Conservation (phyloP, 2,113 vertebrate genomes). For the Silurus asotus region DNA sequence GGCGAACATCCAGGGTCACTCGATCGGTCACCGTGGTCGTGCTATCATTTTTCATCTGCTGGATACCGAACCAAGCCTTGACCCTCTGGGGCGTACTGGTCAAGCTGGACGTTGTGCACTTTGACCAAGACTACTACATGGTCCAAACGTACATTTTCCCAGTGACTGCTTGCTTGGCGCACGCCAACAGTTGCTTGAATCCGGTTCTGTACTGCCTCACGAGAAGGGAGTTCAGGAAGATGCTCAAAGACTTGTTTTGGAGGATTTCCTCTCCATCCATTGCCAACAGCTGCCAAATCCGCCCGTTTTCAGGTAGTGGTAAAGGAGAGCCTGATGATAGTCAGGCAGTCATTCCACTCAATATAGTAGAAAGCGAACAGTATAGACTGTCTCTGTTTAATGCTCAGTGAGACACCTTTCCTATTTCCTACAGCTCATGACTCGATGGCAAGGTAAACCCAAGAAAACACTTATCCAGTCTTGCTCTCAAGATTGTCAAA, state of each 20-base stretch:
- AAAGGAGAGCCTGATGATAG: constrained; percentile 79
- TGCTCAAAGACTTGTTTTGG: constrained; percentile 86
- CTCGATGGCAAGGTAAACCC: not conserved
- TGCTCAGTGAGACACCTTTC: constrained; percentile 53
- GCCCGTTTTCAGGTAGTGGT: constrained; percentile 79
- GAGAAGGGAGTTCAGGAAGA: constrained; percentile 87
- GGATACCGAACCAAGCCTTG: constrained; percentile 92
- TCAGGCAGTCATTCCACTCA: constrained; percentile 65
- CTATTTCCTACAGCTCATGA: constrained; percentile 6
- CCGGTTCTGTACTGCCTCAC: constrained; percentile 91
- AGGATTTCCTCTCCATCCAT: constrained; percentile 80
- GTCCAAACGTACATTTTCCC: constrained; percentile 89
- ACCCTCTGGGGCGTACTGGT: constrained; percentile 90
- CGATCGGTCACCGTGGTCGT: constrained; percentile 90
- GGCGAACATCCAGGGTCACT: constrained; percentile 82
- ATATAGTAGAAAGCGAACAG: constrained; percentile 66
- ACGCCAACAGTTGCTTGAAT: constrained; percentile 93
- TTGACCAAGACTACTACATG: constrained; percentile 82
- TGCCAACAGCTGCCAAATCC: constrained; percentile 68
- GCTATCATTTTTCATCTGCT: constrained; percentile 90
- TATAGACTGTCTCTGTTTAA: constrained; percentile 61
- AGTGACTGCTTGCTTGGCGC: constrained; percentile 85
- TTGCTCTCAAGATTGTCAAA: not conserved
- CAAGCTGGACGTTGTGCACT: constrained; percentile 84
- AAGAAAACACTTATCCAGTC: not conserved